phyloP scores from a whole-genome alignment of 2,888 invertebrate genomes.

The Phengaris alcon region DNA sequence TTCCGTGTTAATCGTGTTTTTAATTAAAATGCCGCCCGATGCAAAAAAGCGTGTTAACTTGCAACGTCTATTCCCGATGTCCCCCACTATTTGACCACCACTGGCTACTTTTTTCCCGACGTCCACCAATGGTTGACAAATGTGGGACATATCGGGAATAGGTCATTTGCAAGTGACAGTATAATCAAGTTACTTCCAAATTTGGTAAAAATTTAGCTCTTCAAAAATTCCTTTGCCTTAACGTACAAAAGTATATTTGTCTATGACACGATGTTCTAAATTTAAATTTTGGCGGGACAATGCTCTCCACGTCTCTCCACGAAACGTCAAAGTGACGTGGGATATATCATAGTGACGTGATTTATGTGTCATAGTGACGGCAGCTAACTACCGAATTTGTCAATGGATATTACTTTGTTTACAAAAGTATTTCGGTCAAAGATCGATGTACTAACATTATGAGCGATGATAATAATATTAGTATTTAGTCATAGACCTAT shows the following conservation, averaged over 20 bases:
- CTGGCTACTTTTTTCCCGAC: no score
- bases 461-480: no score
- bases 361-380: slow-evolving; percentile 2
- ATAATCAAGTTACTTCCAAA: background rate
- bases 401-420: background rate
- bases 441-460: background rate
- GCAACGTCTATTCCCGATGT: no score
- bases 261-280: slow-evolving; percentile 12
- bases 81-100: no score
- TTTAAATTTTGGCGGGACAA: slow-evolving; percentile 21
- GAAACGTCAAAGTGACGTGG: slow-evolving; percentile 12
- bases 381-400: background rate
- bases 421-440: background rate
- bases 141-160: no score
- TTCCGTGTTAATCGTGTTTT: slow-evolving; percentile 8
- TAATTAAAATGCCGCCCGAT: background rate
- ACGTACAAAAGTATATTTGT: background rate
- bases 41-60: background rate
- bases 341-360: background rate
- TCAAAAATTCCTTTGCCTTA: background rate
- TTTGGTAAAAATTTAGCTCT: background rate
- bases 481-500: no score
- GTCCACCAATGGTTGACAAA: no score
- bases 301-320: background rate
- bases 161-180: background rate